Evolutionary conservation across 2,113 vertebrate genomes (phyloP).

Genomic region (Cyprinodon brontotheroides): DNA sequence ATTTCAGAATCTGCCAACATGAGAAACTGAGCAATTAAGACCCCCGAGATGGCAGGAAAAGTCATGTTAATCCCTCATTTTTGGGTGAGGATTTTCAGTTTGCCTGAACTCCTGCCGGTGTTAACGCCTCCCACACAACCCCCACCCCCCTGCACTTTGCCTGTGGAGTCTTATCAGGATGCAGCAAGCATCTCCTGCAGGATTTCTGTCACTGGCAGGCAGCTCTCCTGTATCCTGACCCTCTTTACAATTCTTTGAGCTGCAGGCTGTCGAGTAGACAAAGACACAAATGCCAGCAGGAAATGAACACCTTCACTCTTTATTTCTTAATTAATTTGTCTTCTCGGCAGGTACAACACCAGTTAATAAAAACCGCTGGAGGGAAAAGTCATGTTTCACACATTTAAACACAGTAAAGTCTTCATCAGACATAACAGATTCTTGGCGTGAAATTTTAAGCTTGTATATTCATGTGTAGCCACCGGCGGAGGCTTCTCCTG

Average conservation of each 20-base stretch:
- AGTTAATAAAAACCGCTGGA: constrained; percentile 46
- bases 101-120: constrained; percentile 25
- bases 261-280: constrained; percentile 29
- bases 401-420: constrained; percentile 35
- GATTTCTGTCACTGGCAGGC: constrained; percentile 53
- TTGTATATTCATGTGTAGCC: constrained; percentile 37
- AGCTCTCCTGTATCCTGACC: constrained; percentile 47
- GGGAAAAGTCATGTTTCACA: constrained; percentile 37
- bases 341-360: constrained; percentile 60
- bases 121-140: constrained; percentile 18
- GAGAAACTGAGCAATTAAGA: constrained; percentile 11
- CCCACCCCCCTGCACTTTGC: constrained; percentile 24
- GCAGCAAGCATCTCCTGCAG: constrained; percentile 42
- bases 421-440: constrained; percentile 31
- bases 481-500: constrained; percentile 50
- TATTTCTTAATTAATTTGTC: constrained; percentile 63
- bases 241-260: constrained; percentile 34
- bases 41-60: constrained; percentile 9
- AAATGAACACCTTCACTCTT: constrained; percentile 63
- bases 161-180: constrained; percentile 59
- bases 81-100: constrained; percentile 29
- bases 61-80: constrained; percentile 13
- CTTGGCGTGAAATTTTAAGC: constrained; percentile 25
- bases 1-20: background rate
- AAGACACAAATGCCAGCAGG: constrained; percentile 48